phyloP scores from a whole-genome alignment of 1,140 invertebrate genomes.

The Macrostomum lignano region DNA sequence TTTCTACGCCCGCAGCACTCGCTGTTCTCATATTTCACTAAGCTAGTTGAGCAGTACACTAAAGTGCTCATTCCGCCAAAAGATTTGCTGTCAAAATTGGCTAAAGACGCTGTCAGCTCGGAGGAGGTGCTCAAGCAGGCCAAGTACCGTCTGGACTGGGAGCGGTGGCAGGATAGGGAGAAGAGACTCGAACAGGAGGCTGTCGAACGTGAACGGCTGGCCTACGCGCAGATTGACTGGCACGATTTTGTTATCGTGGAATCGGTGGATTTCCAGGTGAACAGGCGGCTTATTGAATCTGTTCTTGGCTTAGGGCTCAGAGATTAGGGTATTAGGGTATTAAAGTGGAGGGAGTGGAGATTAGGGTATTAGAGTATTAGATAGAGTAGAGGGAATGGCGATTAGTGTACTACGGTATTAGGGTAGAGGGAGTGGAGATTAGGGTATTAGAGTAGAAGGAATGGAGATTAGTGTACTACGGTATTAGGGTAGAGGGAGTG shows the following conservation, averaged over 20 bases:
- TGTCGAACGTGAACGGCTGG: constrained; percentile 68
- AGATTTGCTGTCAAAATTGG: constrained; percentile 49
- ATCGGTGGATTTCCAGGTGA: constrained; percentile 92
- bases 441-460: no score
- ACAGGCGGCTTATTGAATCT: no score
- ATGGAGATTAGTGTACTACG: no score
- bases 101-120: constrained; percentile 40
- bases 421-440: no score
- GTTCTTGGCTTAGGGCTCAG: no score
- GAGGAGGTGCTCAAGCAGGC: constrained; percentile 52
- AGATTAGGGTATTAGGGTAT: no score
- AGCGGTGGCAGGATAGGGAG: constrained; percentile 65
- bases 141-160: constrained; percentile 77
- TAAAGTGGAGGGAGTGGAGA: no score
- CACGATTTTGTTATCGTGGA: constrained; percentile 99
- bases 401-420: no score
- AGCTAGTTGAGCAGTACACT: constrained; percentile 86
- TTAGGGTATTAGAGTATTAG: no score
- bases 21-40: constrained; percentile 90
- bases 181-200: constrained; percentile 68
- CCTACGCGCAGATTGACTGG: constrained; percentile 95
- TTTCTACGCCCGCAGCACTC: constrained; percentile 91
- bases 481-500: no score
- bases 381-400: no score
- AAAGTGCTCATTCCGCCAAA: constrained; percentile 70